A percentile compares a stretch with the other conserved stretches of the same genome.
phyloP scores from a whole-genome alignment of 2,888 invertebrate genomes.

The Lymantria dispar region DNA sequence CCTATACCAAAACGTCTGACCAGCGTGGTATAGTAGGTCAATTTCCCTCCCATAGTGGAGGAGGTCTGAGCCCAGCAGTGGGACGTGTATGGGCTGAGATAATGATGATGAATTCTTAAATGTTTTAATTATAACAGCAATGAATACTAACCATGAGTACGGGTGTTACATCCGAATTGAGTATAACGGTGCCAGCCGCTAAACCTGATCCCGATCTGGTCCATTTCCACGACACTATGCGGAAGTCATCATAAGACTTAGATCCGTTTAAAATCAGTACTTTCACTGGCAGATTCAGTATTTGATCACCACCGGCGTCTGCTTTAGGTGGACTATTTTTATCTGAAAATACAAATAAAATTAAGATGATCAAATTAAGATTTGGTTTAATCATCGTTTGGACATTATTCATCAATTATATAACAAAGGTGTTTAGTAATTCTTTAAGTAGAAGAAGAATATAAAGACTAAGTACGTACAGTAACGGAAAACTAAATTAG shows the following conservation, averaged over 20 bases:
- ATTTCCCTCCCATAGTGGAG: too few species aligned
- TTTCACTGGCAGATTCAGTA: conserved; percentile 87
- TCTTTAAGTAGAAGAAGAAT: too few species aligned
- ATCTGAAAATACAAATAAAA: conserved; percentile 76
- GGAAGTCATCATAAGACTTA: conserved; percentile 92
- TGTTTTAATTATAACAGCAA: not conserved
- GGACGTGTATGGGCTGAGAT: too few species aligned
- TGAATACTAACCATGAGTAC: conserved; percentile 79
- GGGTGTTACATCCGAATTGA: conserved; percentile 88
- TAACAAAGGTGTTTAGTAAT: too few species aligned
- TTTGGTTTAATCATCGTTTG: too few species aligned
- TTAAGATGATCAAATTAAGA: not conserved
- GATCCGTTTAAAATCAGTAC: conserved; percentile 92
- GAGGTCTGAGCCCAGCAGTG: too few species aligned
- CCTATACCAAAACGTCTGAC: too few species aligned
- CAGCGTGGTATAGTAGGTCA: too few species aligned
- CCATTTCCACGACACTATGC: conserved; percentile 93
- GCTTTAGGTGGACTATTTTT: conserved; percentile 95
- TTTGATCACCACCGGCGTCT: conserved; percentile 93
- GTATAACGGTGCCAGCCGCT: conserved; percentile 92
- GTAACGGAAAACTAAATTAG: too few species aligned
- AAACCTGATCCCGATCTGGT: conserved; percentile 88
- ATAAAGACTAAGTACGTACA: too few species aligned
- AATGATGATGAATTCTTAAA: too few species aligned
- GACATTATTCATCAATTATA: too few species aligned